Base-by-base conservation (phyloP, 2,888 invertebrate species). In the Drosophila pseudotalamancana region DNA sequence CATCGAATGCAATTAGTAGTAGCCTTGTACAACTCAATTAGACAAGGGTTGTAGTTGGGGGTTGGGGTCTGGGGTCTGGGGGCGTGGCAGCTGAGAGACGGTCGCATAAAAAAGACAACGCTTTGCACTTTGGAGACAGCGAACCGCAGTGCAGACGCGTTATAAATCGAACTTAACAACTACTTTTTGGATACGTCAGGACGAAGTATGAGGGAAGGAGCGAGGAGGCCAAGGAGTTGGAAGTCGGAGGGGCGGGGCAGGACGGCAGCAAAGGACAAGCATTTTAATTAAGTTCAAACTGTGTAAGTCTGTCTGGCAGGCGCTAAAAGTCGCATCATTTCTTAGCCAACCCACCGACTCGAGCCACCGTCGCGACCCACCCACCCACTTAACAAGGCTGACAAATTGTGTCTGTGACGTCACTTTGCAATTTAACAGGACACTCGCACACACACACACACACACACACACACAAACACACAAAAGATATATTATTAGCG, bases 1-100 rank as follows among this genome's bases (percentile, higher is more conserved):
- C 89, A 89, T 90, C 90, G 89, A 89, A 89, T 88, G 90, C 88
- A 89, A 89, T 89, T 89, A 90, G 84, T 81, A 89, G 81, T 79
- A 79, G 87, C 76, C 89, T 77, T 86, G 88, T 89, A 85, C 87
- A 89, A 90, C 88, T 89, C 90, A 90, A 89, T 89, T 89, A 89
- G 88, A 85, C 75, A 43, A 27, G 25, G 9, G 66, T 42, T 65
- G 55, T 19, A 39, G 40, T 23, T 31, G 54, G 11, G 25, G 31
- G 18, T 6, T 42, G 37, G 23, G 16, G 21, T 0, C 14, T n/a
- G 39, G 21, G 35, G 1, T 37, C 6, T 25, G 25, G 29, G 8
- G 69, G 57, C 71, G 48, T 37, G 63, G 53, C 31, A 42, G 14
- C 12, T 18, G 42, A 27, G 35, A 62, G 39, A 55, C 34, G 40